Evolutionary conservation across 2,888 invertebrate species (phyloP).

Genomic region (Chironomus tentans): DNA sequence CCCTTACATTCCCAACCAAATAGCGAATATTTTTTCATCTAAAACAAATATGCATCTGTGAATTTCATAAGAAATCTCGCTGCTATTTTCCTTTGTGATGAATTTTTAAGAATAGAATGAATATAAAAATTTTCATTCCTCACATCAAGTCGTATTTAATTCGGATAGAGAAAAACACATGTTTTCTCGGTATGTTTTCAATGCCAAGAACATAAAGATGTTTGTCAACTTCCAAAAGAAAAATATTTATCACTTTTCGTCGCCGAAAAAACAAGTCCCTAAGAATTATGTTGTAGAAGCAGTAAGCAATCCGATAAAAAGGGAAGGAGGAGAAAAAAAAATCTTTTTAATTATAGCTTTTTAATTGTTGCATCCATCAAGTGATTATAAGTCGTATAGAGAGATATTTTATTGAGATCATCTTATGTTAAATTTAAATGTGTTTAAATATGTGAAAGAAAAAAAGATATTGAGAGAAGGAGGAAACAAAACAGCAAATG

Average conservation of each 20-base stretch:
- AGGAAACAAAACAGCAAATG: too few species aligned
- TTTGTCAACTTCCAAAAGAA: not conserved
- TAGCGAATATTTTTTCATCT: not conserved
- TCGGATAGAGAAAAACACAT: not conserved
- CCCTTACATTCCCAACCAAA: not conserved
- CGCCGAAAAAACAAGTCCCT: not conserved
- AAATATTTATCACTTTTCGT: constrained; percentile 2
- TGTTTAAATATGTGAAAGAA: not conserved
- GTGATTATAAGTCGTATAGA: not conserved
- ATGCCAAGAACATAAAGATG: not conserved
- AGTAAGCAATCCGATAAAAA: not conserved
- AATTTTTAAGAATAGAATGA: not conserved
- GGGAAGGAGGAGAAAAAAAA: not conserved
- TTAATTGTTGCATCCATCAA: constrained; percentile 25
- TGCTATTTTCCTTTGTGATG: too few species aligned
- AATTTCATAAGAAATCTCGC: not conserved
- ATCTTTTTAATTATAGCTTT: constrained; percentile 5
- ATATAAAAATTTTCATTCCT: not conserved
- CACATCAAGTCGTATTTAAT: not conserved
- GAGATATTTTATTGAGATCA: not conserved
- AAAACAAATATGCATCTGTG: not conserved
- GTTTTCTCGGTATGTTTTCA: not conserved
- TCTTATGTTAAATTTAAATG: not conserved
- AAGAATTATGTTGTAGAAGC: not conserved
- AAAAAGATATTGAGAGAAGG: not conserved